Percentiles rank a stretch among this genome's conserved stretches.
Evolutionary conservation across 2,797 vertebrate species (phyloP).

Genomic region (Ambastaia sidthimunki): DNA sequence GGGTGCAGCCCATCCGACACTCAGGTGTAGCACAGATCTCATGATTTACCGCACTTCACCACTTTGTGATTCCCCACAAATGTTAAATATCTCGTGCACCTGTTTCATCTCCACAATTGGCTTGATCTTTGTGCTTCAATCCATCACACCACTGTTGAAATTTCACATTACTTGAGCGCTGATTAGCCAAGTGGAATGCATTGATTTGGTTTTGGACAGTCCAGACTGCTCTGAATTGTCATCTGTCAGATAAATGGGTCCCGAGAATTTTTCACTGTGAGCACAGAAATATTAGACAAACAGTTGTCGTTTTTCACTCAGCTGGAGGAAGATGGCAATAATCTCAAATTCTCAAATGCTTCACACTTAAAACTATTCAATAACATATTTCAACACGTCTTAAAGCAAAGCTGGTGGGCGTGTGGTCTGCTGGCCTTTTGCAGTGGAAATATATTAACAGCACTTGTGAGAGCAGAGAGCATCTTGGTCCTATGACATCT

Average conservation of each 20-base stretch:
- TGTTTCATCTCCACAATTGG: conserved; percentile 50
- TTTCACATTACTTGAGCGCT: conserved; percentile 39
- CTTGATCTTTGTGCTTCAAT: conserved; percentile 33
- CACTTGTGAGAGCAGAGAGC: conserved; percentile 67
- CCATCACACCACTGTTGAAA: conserved; percentile 47
- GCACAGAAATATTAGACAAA: conserved; percentile 64
- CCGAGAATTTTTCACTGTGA: conserved; percentile 59
- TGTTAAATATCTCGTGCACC: conserved; percentile 45
- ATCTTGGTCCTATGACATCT: conserved; percentile 71
- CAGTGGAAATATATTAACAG: conserved; percentile 72
- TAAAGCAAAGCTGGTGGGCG: background rate
- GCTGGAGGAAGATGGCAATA: conserved; percentile 51
- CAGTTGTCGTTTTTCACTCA: conserved; percentile 65
- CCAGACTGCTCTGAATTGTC: conserved; percentile 66
- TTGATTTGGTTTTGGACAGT: conserved; percentile 75
- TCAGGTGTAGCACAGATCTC: conserved; percentile 19
- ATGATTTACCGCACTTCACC: conserved; percentile 32
- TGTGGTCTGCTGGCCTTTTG: conserved; percentile 61
- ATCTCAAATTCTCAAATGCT: conserved; percentile 37
- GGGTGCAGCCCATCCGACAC: conserved; percentile 21
- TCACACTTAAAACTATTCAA: conserved; percentile 40
- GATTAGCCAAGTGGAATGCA: conserved; percentile 50
- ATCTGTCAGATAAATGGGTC: conserved; percentile 70
- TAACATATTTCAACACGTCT: background rate
- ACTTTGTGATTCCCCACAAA: conserved; percentile 45